Conservation (phyloP, 2,113 vertebrate species). For the Acanthisitta chloris region DNA sequence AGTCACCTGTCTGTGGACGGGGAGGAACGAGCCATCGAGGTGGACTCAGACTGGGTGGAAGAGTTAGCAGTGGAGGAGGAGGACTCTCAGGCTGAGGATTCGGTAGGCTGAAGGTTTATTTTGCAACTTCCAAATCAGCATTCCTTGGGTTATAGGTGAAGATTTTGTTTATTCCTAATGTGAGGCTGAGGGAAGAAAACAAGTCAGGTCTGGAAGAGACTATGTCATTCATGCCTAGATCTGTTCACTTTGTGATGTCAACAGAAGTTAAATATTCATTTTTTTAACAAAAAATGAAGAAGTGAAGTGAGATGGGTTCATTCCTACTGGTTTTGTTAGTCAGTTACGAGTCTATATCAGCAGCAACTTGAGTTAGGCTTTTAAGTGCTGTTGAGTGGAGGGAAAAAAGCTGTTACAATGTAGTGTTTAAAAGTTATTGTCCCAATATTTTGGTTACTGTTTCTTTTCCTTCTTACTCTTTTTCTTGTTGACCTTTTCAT, state of each 20-base stretch:
- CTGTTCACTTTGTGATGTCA: neutral
- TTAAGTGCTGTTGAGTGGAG: neutral
- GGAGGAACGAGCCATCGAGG: conserved; percentile 93
- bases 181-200: neutral
- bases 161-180: neutral
- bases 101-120: conserved; percentile 72
- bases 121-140: neutral
- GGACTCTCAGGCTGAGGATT: conserved; percentile 97
- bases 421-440: neutral
- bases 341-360: neutral
- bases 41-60: conserved; percentile 98
- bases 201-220: neutral
- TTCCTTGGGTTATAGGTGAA: neutral
- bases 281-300: neutral
- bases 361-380: neutral
- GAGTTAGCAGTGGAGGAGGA: conserved; percentile 96
- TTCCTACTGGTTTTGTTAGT: neutral
- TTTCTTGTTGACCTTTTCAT: neutral
- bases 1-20: conserved; percentile 89
- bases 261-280: neutral
- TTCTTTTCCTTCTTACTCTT: neutral
- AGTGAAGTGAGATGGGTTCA: neutral
- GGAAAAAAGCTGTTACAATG: neutral
- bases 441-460: neutral
- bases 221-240: rapidly evolving